Evolutionary conservation across 2,113 vertebrate genomes (phyloP).

Genomic region (Okapia johnstoni): DNA sequence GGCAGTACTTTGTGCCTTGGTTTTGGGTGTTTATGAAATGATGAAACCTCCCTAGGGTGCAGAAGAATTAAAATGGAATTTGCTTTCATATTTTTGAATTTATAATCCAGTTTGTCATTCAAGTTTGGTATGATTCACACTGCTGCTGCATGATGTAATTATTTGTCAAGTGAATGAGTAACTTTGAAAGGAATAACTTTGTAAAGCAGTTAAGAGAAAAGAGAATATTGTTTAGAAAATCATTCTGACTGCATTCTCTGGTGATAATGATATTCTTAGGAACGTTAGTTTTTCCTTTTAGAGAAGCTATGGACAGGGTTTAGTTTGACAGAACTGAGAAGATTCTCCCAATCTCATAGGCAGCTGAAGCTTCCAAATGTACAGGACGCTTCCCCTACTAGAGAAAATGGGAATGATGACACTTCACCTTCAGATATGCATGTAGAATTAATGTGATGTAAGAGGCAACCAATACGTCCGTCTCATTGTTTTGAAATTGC

Average conservation of each 20-base stretch:
- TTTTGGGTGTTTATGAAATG: constrained; percentile 45
- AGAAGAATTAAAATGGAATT: constrained; percentile 4
- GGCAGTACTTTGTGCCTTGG: not conserved
- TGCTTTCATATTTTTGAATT: constrained; percentile 30
- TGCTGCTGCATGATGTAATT: not conserved
- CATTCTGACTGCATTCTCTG: not conserved
- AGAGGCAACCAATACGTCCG: not conserved
- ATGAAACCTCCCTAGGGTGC: not conserved
- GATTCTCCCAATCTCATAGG: not conserved
- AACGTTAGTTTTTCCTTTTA: not conserved
- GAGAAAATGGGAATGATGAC: not conserved
- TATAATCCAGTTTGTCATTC: not conserved
- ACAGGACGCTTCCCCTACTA: not conserved
- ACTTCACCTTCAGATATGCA: not conserved
- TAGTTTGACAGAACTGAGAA: not conserved
- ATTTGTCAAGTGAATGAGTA: constrained; percentile 17
- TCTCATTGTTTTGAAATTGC: not conserved
- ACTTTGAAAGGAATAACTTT: not conserved
- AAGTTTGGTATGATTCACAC: constrained; percentile 21
- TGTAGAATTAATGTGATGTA: not conserved
- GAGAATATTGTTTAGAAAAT: not conserved
- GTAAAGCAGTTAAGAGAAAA: constrained; percentile 6
- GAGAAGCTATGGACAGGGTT: not conserved
- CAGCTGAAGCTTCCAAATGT: not conserved
- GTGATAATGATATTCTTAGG: not conserved